Percentiles rank a stretch among this genome's conserved stretches.
Evolutionary conservation across 2,113 vertebrate species (phyloP).

Genomic region (Mastomys coucha): DNA sequence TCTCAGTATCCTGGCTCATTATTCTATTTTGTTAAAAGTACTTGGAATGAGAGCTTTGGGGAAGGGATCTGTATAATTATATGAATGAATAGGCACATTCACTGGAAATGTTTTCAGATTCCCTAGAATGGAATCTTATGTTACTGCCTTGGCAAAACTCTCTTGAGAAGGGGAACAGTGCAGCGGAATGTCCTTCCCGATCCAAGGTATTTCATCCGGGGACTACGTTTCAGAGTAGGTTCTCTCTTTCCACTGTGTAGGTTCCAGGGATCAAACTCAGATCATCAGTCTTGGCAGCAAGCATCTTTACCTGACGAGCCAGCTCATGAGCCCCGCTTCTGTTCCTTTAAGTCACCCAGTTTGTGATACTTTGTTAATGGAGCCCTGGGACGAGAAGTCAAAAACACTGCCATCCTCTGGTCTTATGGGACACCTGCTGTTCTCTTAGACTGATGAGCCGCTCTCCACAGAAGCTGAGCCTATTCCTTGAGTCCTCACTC

Average conservation of each 20-base stretch:
- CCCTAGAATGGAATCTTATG: conserved; percentile 65
- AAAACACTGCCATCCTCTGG: not conserved
- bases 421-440: not conserved
- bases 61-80: conserved; percentile 67
- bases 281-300: not conserved
- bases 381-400: not conserved
- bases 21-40: conserved; percentile 70
- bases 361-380: not conserved
- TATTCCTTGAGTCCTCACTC: not conserved
- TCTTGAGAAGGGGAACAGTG: conserved; percentile 14
- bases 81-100: conserved; percentile 72
- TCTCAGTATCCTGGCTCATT: conserved; percentile 53
- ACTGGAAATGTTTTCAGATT: conserved; percentile 71
- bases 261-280: not conserved
- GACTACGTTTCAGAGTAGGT: no score
- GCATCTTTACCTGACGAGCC: not conserved
- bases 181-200: not conserved
- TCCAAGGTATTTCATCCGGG: not conserved
- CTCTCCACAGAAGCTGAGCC: not conserved
- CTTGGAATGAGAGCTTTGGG: conserved; percentile 63
- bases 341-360: not conserved
- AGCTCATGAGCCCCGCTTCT: not conserved
- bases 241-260: not conserved
- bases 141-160: conserved; percentile 56
- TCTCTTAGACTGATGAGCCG: not conserved